A percentile compares a stretch with the other conserved stretches of the same genome.
phyloP scores from a whole-genome alignment of 2,888 invertebrate genomes.

The Pachliopta kotzebuea region DNA sequence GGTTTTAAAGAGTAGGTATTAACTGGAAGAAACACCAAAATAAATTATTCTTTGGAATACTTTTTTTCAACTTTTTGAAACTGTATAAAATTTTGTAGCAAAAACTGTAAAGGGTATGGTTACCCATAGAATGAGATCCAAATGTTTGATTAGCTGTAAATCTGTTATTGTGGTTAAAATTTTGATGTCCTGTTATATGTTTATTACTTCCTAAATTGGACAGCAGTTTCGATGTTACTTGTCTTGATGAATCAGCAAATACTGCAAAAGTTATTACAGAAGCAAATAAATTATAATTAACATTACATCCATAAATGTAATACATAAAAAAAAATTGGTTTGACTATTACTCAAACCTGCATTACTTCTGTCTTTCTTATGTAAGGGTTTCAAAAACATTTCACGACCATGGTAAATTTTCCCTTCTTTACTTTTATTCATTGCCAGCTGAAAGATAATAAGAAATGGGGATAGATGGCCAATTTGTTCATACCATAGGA shows the following conservation, averaged over 20 bases:
- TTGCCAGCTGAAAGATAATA: slow-evolving; percentile 35
- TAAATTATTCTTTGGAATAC: no score
- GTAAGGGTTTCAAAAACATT: slow-evolving; percentile 43
- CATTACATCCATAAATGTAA: slow-evolving; percentile 47
- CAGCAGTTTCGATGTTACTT: slow-evolving; percentile 65
- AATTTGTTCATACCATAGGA: no score
- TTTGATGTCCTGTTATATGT: slow-evolving; percentile 20
- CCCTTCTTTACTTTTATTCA: slow-evolving; percentile 39
- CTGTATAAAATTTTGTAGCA: not conserved
- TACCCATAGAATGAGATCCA: slow-evolving; percentile 35
- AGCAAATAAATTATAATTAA: slow-evolving; percentile 6
- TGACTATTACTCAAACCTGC: not conserved
- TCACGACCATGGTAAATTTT: slow-evolving; percentile 42
- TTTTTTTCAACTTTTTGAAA: not conserved
- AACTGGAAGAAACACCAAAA: slow-evolving; percentile 36
- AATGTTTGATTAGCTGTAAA: slow-evolving; percentile 52
- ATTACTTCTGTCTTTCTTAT: slow-evolving; percentile 56
- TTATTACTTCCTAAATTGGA: slow-evolving; percentile 33
- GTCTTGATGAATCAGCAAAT: slow-evolving; percentile 66
- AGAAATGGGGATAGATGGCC: no score
- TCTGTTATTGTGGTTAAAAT: slow-evolving; percentile 37
- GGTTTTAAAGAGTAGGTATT: slow-evolving; percentile 52
- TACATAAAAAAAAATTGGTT: not conserved
- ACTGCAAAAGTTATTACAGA: slow-evolving; percentile 43
- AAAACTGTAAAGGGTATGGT: not conserved